These are phyloP conservation scores for Parazoanthus swiftii DNA, from an alignment of 92 coral and sea anemone genomes.

Conservation along the genomic window DNA sequence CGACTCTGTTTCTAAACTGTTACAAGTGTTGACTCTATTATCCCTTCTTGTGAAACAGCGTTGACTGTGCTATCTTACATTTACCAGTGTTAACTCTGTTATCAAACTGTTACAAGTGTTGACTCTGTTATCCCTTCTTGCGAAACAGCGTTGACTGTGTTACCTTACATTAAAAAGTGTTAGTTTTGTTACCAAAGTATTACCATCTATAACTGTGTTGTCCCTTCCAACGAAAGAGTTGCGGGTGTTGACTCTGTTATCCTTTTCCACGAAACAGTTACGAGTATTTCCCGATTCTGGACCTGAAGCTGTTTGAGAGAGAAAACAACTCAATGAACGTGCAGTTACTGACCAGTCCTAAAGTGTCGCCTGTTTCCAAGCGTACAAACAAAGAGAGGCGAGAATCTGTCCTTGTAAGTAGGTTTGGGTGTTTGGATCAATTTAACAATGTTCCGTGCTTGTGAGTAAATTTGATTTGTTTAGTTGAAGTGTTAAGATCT, in stretches of 20 bases:
- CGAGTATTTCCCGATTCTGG: conserved; percentile 80
- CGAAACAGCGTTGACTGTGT: conserved; percentile 36
- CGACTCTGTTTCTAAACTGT: not conserved
- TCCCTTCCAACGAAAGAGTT: not conserved
- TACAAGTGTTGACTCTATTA: not conserved
- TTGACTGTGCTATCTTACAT: not conserved
- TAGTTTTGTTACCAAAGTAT: not conserved
- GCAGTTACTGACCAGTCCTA: conserved; percentile 60
- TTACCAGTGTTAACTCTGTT: not conserved
- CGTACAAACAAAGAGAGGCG: conserved; percentile 75
- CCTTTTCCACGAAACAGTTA: conserved; percentile 53
- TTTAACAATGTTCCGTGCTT: too few species aligned
- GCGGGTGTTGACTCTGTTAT: not conserved
- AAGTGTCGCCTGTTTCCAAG: conserved; percentile 72
- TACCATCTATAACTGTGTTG: not conserved
- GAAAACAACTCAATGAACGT: conserved; percentile 55
- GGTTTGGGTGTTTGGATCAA: too few species aligned
- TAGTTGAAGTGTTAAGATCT: not conserved
- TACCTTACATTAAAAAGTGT: conserved; percentile 48
- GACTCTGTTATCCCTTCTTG: not conserved
- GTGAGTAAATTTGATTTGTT: not conserved
- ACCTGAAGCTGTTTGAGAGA: conserved; percentile 68
- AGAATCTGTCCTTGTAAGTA: conserved; percentile 74
- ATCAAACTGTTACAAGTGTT: not conserved
- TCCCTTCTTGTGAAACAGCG: not conserved